Evolutionary conservation across 2,888 invertebrate species (phyloP), one percentile per base, ranked within the genome.

Genomic region (Priocnemis perturbator): DNA sequence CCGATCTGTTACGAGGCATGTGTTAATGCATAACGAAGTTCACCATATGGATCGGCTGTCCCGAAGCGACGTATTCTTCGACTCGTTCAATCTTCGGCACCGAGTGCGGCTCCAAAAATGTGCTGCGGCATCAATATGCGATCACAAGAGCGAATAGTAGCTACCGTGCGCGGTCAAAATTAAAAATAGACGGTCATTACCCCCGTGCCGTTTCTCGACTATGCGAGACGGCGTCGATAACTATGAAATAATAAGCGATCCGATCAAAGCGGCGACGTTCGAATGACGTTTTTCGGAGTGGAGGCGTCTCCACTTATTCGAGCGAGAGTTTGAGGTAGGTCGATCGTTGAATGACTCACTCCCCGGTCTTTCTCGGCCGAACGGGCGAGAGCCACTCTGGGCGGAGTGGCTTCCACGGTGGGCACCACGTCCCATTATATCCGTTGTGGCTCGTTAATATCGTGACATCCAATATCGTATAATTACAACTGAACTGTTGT

Each of bases 271-370:
- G 26, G 37, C 37, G 37, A 37, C 11, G 11, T 37, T 11, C 26
- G 37, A 17, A 50, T 19, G 50, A 4, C 50, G 14, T 50, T 50
- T 50, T 50, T 19, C 50, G 9, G 17, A 50, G n/a, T n/a, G n/a
- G 50, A 50, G 50, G 37, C 55, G 19, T 57, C 57, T 57, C 21
- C 57, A 53, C 19, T 53, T 19, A 37, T 59, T 53, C 30, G 60
- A 19, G 15, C 30, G 73, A 65, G 69, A 77, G 74, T 81, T 78
- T 81, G 79, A 75, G 81, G 81, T 81, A 81, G 81, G 81, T 81
- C 79, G 79, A 81, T 81, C 78, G 71, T 75, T 71, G 69, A 72
- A 69, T 81, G 76, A 81, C 70, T 81, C 79, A 81, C 73, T 69
- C 72, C 71, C 68, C 63, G 73, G 69, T 71, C 70, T 74, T 69